phyloP scores from a whole-genome alignment of 2,888 invertebrate species.

The Drosophila longiperda region DNA sequence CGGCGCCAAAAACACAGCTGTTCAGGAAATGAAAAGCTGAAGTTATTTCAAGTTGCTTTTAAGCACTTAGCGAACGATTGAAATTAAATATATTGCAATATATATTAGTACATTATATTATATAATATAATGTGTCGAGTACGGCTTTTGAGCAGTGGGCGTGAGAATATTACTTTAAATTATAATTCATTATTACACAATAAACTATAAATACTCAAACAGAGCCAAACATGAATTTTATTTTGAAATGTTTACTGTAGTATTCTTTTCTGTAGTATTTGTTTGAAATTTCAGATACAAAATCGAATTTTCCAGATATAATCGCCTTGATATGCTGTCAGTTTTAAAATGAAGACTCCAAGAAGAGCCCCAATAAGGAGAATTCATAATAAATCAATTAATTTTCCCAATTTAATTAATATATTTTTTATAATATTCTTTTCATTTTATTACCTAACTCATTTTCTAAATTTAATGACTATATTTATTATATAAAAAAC shows the following conservation, averaged over 20 bases:
- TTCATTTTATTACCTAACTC: neutral
- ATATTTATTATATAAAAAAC: neutral
- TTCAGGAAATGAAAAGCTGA: slow-evolving; percentile 4
- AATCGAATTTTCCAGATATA: neutral
- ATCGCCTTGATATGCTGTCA: neutral
- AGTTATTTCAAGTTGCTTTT: neutral
- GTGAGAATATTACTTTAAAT: neutral
- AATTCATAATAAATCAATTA: neutral
- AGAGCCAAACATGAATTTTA: neutral
- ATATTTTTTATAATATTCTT: neutral
- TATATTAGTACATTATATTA: no score
- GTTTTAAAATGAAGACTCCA: neutral
- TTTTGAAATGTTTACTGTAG: neutral
- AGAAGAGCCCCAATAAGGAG: neutral
- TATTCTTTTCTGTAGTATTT: neutral
- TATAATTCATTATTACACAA: neutral
- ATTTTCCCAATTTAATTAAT: neutral
- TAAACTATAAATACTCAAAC: neutral
- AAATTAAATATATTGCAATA: neutral
- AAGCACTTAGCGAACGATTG: neutral
- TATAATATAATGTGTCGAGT: neutral
- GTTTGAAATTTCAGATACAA: neutral
- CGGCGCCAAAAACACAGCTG: neutral
- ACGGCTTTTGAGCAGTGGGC: neutral
- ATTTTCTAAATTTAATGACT: neutral